Conservation (phyloP, 2,888 invertebrate species). For the Pharmacophagus antenor region DNA sequence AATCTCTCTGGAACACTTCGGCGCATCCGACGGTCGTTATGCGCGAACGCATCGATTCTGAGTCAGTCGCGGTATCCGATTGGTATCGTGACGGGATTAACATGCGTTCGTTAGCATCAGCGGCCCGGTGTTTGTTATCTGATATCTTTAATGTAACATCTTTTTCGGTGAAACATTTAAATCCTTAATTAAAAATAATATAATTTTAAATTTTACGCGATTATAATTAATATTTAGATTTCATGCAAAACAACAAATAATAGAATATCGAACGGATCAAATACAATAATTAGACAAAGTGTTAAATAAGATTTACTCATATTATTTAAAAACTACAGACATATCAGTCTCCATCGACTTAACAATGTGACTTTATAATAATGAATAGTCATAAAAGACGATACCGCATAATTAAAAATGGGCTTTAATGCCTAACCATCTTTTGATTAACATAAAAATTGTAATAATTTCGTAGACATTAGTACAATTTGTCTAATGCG, state of each 20-base stretch:
- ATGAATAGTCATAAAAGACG: too few relatives aligned
- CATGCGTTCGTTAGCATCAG: slow-evolving; percentile 62
- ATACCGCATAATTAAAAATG: too few relatives aligned
- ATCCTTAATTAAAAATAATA: background rate
- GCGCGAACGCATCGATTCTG: slow-evolving; percentile 73
- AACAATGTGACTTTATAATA: too few relatives aligned
- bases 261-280: too few relatives aligned
- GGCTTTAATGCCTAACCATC: too few relatives aligned
- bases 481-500: slow-evolving; percentile 23
- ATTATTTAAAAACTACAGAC: too few relatives aligned
- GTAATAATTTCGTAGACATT: too few relatives aligned
- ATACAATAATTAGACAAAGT: too few relatives aligned
- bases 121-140: too few relatives aligned
- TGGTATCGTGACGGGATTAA: slow-evolving; percentile 61
- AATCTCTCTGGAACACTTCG: slow-evolving; percentile 79
- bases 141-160: background rate
- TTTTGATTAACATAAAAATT: background rate
- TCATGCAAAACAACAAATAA: background rate
- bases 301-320: too few relatives aligned
- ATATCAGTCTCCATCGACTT: too few relatives aligned
- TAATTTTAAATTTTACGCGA: background rate
- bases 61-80: slow-evolving; percentile 67
- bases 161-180: background rate
- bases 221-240: background rate
- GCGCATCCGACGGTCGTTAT: slow-evolving; percentile 79